Base-by-base conservation (phyloP, 2,113 vertebrate species). In the Sarotherodon lohbergeri region DNA sequence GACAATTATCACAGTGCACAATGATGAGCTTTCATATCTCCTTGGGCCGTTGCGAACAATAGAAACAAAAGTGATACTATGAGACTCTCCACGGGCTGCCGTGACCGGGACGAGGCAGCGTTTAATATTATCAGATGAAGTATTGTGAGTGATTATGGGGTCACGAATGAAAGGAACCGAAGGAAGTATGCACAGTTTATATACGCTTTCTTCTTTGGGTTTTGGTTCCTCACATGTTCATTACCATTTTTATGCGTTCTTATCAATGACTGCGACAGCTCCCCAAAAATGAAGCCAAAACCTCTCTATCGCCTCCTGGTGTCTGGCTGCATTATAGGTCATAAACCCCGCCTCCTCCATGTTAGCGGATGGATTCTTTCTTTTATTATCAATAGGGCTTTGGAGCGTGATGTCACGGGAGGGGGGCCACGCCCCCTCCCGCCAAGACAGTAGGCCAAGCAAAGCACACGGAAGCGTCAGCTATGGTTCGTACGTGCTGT, bases 21-120 rank as follows among this genome's bases (percentile, higher is more conserved):
- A 94, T 86, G 86, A 83, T 22, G 82, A 92, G 91, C 86, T 82
- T 91, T 92, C 84, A 88, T 56, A 36, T 83, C n/a, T 80, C 82
- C 22, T 24, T 41, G 63, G 73, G 34, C 43, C 41, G 54, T 61
- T 89, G 73, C 84, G 6, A 63, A n/a, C 5, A 12, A 10, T 8
- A 52, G 52, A 82, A 73, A 89, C 73, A 91, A 82, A 86, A 78
- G 88, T 19, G 34, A 80, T 12, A 78, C 63, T 76, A 6, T 91
- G 27, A 39, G 32, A 43, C 3, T 83, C 34, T 84, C 16, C 43
- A 2, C 8, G 41, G 43, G 50, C 22, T 11, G 19, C 3, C 81
- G 24, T 46, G 50, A 52, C 43, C 13, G 3, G 43, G 83, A 86
- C 16, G 32, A 68, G 73, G 19, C 56, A 6, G 46, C 4, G 13